Conservation (phyloP, 2,113 vertebrate species). For the Menura novaehollandiae region DNA sequence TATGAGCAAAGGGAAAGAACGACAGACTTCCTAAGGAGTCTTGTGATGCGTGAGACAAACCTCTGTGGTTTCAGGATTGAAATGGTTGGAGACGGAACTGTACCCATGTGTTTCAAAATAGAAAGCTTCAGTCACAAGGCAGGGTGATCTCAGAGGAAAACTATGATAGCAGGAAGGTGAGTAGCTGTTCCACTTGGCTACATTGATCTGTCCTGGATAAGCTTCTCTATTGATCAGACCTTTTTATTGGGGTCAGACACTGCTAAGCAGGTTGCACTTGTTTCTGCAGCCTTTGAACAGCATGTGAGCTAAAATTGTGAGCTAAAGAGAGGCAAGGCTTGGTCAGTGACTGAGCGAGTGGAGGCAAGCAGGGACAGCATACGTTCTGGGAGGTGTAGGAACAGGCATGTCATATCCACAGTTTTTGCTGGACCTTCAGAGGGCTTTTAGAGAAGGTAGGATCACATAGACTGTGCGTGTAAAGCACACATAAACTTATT, state of each 20-base stretch:
- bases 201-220: not conserved
- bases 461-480: not conserved
- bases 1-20: not conserved
- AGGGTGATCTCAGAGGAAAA: constrained; percentile 12
- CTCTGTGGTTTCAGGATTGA: not conserved
- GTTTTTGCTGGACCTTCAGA: not conserved
- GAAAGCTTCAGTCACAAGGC: not conserved
- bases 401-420: not conserved
- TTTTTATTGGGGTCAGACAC: not conserved
- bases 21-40: not conserved
- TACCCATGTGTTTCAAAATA: not conserved
- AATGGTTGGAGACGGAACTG: not conserved
- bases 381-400: not conserved
- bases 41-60: not conserved
- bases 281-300: not conserved
- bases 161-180: not conserved
- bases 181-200: not conserved
- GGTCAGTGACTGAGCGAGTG: not conserved
- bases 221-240: not conserved
- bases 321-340: not conserved
- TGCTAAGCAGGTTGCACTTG: not conserved
- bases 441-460: not conserved
- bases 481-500: not conserved
- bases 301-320: not conserved
- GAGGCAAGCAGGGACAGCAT: not conserved